phyloP scores from a whole-genome alignment of 2,888 invertebrate genomes.

The Apamea monoglypha region DNA sequence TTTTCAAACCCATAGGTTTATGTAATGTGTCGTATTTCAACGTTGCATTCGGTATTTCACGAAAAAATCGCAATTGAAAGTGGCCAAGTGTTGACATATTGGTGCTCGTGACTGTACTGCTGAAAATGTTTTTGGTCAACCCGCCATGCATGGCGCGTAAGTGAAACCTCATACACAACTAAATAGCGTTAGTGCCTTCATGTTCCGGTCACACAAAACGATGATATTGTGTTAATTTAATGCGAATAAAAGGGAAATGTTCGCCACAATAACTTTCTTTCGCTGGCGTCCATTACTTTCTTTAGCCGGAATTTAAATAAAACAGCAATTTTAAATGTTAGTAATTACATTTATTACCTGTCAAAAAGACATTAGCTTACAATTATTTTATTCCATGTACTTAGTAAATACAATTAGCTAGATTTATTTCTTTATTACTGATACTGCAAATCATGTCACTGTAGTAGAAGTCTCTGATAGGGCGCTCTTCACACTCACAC shows the following conservation, averaged over 20 bases:
- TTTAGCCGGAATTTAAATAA: conserved; percentile 58
- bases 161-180: conserved; percentile 9
- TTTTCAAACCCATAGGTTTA: too few species aligned
- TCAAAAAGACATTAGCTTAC: conserved; percentile 89
- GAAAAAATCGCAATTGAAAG: too few species aligned
- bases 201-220: conserved; percentile 51
- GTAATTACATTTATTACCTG: conserved; percentile 89
- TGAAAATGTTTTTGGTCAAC: not conserved
- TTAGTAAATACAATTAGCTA: conserved; percentile 90
- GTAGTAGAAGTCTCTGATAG: conserved; percentile 83
- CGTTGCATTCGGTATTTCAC: too few species aligned
- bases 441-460: conserved; percentile 79
- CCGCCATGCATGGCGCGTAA: conserved; percentile 4
- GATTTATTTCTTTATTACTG: conserved; percentile 78
- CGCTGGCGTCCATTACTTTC: conserved; percentile 48
- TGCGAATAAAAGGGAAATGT: conserved; percentile 65
- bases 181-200: conserved; percentile 10
- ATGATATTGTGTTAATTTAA: conserved; percentile 62
- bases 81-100: too few species aligned
- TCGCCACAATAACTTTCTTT: conserved; percentile 57
- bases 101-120: too few species aligned
- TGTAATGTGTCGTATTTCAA: too few species aligned
- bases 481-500: conserved; percentile 80
- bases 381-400: conserved; percentile 86
- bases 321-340: conserved; percentile 77